phyloP scores from a whole-genome alignment of 2,113 vertebrate species.

The Phalacrocorax pelagicus region DNA sequence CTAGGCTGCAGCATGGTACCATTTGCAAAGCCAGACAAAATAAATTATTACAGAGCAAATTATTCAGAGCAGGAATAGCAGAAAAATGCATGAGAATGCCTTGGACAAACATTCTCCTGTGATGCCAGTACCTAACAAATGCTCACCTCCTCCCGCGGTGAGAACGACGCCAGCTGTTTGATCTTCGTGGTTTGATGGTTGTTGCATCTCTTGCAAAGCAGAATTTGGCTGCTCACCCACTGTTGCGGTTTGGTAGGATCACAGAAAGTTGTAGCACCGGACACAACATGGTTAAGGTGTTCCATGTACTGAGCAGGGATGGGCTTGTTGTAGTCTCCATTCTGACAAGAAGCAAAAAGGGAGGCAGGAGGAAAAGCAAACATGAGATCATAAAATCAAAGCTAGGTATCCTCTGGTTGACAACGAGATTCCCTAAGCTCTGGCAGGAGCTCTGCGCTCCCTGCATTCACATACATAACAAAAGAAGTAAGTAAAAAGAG shows the following conservation, averaged over 20 bases:
- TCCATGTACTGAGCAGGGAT: constrained; percentile 96
- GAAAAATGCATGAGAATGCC: background rate
- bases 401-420: background rate
- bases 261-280: constrained; percentile 63
- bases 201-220: constrained; percentile 93
- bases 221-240: constrained; percentile 94
- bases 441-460: background rate
- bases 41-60: background rate
- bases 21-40: background rate
- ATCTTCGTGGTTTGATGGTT: constrained; percentile 92
- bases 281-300: constrained; percentile 92
- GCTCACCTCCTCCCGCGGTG: constrained; percentile 89
- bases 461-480: background rate
- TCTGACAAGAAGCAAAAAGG: constrained; percentile 70
- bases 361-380: background rate
- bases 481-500: background rate
- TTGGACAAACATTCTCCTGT: background rate
- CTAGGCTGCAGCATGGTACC: background rate
- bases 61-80: background rate
- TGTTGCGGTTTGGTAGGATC: constrained; percentile 80
- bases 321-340: constrained; percentile 98
- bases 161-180: constrained; percentile 92
- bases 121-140: fast-evolving
- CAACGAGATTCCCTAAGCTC: background rate
- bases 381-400: background rate